Evolutionary conservation across 2,888 invertebrate species (phyloP).

Genomic region (Argynnis bischoffii): DNA sequence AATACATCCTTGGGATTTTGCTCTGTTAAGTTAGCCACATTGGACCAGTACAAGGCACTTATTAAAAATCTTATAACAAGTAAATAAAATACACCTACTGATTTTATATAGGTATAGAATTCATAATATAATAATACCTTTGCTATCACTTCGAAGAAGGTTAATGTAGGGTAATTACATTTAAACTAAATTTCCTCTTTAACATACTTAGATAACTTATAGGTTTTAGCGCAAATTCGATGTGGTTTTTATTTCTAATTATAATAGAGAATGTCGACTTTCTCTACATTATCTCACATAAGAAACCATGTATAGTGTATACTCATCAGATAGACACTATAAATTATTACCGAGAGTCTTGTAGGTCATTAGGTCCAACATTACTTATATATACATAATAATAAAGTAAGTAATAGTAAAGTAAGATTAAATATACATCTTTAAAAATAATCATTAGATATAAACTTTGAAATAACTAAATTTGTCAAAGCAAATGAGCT

Average conservation of each 20-base stretch:
- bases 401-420: no score
- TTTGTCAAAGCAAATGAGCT: no score
- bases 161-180: background rate
- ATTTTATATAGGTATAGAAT: no score
- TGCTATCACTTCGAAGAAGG: background rate
- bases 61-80: no score
- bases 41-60: no score
- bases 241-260: conserved; percentile 20
- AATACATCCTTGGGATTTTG: no score
- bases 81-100: no score
- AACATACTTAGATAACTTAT: conserved; percentile 11
- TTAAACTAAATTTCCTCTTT: conserved; percentile 11
- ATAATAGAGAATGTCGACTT: conserved; percentile 21
- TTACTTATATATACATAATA: conserved; percentile 29
- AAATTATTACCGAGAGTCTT: conserved; percentile 54
- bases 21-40: no score
- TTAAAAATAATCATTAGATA: no score
- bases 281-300: conserved; percentile 28
- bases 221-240: conserved; percentile 12
- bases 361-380: conserved; percentile 52
- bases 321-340: conserved; percentile 63
- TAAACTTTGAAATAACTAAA: no score
- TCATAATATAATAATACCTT: background rate
- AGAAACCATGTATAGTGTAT: conserved; percentile 26
- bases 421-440: no score